These are phyloP conservation scores for Synergus japonicus DNA, from an alignment of 2,888 invertebrate genomes.

Conservation along the genomic window DNA sequence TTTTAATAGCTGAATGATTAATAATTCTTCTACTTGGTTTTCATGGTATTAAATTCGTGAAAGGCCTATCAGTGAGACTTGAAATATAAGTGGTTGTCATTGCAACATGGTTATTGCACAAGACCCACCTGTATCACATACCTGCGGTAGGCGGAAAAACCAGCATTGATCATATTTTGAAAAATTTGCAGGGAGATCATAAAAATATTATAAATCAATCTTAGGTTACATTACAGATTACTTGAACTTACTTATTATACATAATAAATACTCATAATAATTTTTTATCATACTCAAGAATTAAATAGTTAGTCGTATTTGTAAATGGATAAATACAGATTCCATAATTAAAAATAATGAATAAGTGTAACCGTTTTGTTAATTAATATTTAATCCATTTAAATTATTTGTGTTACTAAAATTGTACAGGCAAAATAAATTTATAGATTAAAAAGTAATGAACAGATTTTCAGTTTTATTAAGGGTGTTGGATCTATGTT, in stretches of 20 bases:
- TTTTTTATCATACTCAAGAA: neutral
- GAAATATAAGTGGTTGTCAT: constrained; percentile 30
- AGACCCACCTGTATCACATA: constrained; percentile 23
- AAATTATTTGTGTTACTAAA: too few relatives aligned
- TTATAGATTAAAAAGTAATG: neutral
- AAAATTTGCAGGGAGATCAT: neutral
- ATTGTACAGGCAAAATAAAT: neutral
- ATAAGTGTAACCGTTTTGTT: neutral
- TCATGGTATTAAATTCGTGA: constrained; percentile 14
- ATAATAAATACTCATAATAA: neutral
- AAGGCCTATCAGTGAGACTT: constrained; percentile 11
- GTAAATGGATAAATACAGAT: too few relatives aligned
- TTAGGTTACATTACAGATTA: neutral
- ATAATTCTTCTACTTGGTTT: neutral
- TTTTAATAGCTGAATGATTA: constrained; percentile 12
- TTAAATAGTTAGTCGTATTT: too few relatives aligned
- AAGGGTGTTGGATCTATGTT: neutral
- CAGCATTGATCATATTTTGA: neutral
- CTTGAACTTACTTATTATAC: neutral
- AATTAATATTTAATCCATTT: neutral
- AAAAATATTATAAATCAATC: neutral
- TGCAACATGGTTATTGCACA: constrained; percentile 22
- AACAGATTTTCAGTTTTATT: neutral
- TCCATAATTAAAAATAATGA: neutral
- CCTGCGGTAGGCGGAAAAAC: neutral